These are phyloP conservation scores for Hesperophylax magnus DNA, from an alignment of 1,140 invertebrate genomes.

Conservation along the genomic window DNA sequence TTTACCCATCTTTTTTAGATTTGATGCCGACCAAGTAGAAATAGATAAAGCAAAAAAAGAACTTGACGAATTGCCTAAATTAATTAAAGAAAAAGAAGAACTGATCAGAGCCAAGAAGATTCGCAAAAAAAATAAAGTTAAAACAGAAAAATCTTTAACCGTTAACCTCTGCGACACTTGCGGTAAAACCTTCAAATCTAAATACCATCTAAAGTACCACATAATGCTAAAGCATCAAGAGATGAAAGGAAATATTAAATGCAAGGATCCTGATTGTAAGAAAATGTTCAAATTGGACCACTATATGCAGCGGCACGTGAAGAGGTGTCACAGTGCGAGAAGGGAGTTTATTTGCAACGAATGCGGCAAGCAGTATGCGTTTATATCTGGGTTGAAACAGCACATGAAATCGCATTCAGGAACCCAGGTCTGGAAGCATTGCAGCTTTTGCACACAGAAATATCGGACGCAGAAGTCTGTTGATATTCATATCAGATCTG, in stretches of 20 bases:
- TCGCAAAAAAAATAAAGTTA: slow-evolving; percentile 10
- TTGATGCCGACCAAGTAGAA: slow-evolving; percentile 28
- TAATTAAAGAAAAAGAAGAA: slow-evolving; percentile 42
- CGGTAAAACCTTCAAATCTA: slow-evolving; percentile 54
- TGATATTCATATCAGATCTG: slow-evolving; percentile 67
- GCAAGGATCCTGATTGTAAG: slow-evolving; percentile 60
- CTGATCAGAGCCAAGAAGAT: slow-evolving; percentile 38
- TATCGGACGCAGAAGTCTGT: slow-evolving; percentile 66
- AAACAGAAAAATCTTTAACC: slow-evolving; percentile 41
- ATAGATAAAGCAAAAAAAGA: slow-evolving; percentile 42
- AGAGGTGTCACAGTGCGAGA: slow-evolving; percentile 63
- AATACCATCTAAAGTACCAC: slow-evolving; percentile 53
- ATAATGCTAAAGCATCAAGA: slow-evolving; percentile 52
- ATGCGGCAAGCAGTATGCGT: slow-evolving; percentile 65
- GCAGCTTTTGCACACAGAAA: slow-evolving; percentile 65
- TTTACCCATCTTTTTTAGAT: slow-evolving; percentile 45
- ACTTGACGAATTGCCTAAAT: slow-evolving; percentile 38
- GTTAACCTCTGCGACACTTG: slow-evolving; percentile 54
- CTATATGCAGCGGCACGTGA: slow-evolving; percentile 65
- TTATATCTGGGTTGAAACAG: slow-evolving; percentile 62
- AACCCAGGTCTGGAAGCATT: slow-evolving; percentile 61
- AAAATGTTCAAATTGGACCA: slow-evolving; percentile 62
- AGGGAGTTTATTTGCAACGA: slow-evolving; percentile 63
- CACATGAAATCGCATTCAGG: slow-evolving; percentile 66
- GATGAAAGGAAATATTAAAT: slow-evolving; percentile 58